Conservation (phyloP, 2,113 vertebrate species). For the Pycnonotus jocosus region DNA sequence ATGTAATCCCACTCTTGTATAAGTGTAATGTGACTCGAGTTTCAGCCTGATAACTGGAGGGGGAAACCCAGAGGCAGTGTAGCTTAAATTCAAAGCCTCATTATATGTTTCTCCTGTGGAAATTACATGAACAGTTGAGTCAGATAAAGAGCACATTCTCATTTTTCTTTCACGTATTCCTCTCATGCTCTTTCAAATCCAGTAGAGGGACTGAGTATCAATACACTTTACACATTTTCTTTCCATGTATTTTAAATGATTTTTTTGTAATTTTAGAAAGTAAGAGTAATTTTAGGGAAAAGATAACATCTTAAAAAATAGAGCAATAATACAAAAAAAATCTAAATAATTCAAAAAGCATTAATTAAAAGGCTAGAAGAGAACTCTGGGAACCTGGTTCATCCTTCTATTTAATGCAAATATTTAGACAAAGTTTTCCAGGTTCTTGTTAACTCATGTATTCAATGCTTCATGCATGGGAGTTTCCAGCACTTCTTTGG, state of each 20-base stretch:
- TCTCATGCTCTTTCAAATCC: neutral
- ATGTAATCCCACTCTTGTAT: constrained; percentile 55
- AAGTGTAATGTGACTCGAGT: constrained; percentile 43
- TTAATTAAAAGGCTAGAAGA: neutral
- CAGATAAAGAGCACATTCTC: constrained; percentile 39
- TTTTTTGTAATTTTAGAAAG: neutral
- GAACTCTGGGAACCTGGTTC: neutral
- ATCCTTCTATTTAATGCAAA: neutral
- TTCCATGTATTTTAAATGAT: neutral
- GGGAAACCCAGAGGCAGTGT: neutral
- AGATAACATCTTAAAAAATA: neutral
- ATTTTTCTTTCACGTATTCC: neutral
- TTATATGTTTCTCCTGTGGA: constrained; percentile 35
- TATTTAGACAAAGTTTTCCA: neutral
- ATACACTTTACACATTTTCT: neutral
- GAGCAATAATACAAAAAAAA: neutral
- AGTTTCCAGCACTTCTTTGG: neutral
- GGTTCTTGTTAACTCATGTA: neutral
- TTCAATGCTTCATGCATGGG: neutral
- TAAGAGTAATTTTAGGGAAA: neutral
- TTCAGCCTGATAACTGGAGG: constrained; percentile 30
- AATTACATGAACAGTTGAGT: constrained; percentile 55
- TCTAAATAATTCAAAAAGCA: neutral
- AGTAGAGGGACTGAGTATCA: neutral
- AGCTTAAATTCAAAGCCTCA: constrained; percentile 49